These are phyloP conservation scores for Cyphomyrus plagiostoma DNA, from an alignment of 2,113 vertebrate species.

Conservation along the genomic window DNA sequence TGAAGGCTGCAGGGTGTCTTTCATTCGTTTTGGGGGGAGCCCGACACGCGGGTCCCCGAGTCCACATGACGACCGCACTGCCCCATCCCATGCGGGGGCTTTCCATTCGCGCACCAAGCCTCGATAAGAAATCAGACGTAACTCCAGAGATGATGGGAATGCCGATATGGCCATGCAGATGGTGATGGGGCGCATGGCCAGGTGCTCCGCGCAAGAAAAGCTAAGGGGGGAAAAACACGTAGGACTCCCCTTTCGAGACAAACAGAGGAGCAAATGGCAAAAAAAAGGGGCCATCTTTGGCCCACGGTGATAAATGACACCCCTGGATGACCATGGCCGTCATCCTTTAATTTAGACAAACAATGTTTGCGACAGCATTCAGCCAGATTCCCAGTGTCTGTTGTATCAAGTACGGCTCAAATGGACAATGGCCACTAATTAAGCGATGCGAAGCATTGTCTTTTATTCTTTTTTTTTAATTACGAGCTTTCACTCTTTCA, in stretches of 20 bases:
- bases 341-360: not conserved
- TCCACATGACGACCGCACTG: not conserved
- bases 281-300: not conserved
- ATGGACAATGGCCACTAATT: slow-evolving; percentile 25
- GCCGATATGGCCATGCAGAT: not conserved
- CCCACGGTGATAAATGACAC: not conserved
- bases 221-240: not conserved
- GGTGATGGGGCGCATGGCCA: not conserved
- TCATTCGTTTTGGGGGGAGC: not conserved
- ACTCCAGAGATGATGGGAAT: not conserved
- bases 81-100: not conserved
- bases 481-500: slow-evolving; percentile 43
- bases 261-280: not conserved
- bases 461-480: slow-evolving; percentile 45
- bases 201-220: not conserved
- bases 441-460: slow-evolving; percentile 28
- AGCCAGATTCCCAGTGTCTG: not conserved
- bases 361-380: not conserved
- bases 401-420: slow-evolving; percentile 4
- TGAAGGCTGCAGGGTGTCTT: not conserved
- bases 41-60: not conserved
- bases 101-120: not conserved
- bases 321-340: not conserved
- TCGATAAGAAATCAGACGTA: not conserved
- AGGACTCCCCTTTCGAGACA: slow-evolving; percentile 10